Evolutionary conservation across 2,888 invertebrate genomes (phyloP).

Genomic region (Rhagium mordax): DNA sequence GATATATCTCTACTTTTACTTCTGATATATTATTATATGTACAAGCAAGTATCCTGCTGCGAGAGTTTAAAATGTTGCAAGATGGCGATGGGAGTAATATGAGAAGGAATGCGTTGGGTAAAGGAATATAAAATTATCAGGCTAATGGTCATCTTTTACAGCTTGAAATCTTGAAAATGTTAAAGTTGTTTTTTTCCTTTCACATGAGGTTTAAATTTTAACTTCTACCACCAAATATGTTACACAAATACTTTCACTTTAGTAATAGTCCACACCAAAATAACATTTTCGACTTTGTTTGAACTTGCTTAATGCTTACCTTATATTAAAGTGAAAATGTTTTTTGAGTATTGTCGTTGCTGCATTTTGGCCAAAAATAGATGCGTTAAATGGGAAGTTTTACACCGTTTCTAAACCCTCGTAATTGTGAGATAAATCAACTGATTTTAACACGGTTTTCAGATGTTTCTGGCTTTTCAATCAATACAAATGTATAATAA

Average conservation of each 20-base stretch:
- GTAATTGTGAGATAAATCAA: too few relatives aligned
- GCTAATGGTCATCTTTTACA: neutral
- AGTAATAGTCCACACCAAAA: neutral
- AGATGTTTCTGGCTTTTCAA: too few relatives aligned
- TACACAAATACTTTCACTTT: neutral
- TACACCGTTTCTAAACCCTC: too few relatives aligned
- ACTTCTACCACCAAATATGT: too few relatives aligned
- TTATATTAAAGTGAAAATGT: too few relatives aligned
- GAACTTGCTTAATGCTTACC: too few relatives aligned
- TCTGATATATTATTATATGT: constrained; percentile 2
- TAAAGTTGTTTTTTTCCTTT: neutral
- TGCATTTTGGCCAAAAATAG: too few relatives aligned
- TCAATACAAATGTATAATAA: too few relatives aligned
- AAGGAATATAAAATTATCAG: neutral
- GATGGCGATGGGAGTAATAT: constrained; percentile 3
- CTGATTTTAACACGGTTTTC: too few relatives aligned
- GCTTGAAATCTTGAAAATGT: neutral
- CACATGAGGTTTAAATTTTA: neutral
- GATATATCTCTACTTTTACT: constrained; percentile 1
- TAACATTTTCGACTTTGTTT: too few relatives aligned
- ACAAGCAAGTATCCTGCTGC: constrained; percentile 4
- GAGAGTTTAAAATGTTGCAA: constrained; percentile 16
- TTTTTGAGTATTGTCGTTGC: too few relatives aligned
- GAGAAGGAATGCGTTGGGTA: constrained; percentile 7
- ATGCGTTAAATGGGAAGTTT: too few relatives aligned